Percentiles rank a stretch among this genome's conserved stretches.
Conservation (phyloP, 2,797 vertebrate species). For the Sebastes cheni region DNA sequence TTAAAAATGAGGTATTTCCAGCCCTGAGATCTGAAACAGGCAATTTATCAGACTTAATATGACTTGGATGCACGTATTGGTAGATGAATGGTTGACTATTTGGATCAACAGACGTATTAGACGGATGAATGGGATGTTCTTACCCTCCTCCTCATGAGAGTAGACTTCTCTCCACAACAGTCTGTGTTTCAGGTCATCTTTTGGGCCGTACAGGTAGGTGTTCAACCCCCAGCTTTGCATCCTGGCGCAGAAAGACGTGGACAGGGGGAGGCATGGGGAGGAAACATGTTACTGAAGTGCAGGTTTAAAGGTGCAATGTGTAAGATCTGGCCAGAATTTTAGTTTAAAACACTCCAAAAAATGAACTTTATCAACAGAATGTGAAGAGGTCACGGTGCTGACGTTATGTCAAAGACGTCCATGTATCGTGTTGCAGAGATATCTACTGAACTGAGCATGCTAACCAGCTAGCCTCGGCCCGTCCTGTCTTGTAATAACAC, state of each 20-base stretch:
- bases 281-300: background rate
- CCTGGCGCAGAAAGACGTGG: conserved; percentile 68
- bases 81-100: background rate
- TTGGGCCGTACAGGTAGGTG: conserved; percentile 90
- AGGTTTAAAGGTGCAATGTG: background rate
- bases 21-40: background rate
- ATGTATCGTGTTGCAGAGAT: background rate
- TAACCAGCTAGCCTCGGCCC: too few relatives aligned
- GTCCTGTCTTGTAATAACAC: too few relatives aligned
- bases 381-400: too few relatives aligned
- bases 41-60: background rate
- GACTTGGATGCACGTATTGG: background rate
- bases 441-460: too few relatives aligned
- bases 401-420: too few relatives aligned
- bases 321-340: background rate
- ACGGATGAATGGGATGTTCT: background rate
- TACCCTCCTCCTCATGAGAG: conserved; percentile 88
- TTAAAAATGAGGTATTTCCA: too few relatives aligned
- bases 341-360: background rate
- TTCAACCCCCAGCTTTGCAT: conserved; percentile 85
- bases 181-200: conserved; percentile 91
- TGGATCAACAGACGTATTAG: background rate
- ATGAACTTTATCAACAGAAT: too few relatives aligned
- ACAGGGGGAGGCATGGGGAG: background rate
- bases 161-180: conserved; percentile 90